phyloP scores from a whole-genome alignment of 2,797 vertebrate species.

The Ispidina lecontei region DNA sequence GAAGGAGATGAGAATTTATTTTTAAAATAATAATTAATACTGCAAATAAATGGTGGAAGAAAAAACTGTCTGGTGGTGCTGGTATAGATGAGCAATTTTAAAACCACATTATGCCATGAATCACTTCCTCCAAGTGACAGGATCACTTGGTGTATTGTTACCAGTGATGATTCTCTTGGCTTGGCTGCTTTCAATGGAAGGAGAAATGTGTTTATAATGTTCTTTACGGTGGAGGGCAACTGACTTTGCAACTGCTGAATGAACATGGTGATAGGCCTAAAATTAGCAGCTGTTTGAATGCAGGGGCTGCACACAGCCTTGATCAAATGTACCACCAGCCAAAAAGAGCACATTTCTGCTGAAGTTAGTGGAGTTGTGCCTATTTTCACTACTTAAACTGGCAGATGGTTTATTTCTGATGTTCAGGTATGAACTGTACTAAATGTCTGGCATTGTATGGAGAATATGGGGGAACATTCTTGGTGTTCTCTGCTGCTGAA shows the following conservation, averaged over 20 bases:
- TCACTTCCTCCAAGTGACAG: not conserved
- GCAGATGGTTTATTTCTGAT: not conserved
- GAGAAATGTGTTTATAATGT: not conserved
- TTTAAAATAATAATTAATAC: slow-evolving; percentile 42
- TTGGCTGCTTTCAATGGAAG: not conserved
- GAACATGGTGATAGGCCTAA: not conserved
- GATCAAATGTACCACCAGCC: not conserved
- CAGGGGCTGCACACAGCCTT: not conserved
- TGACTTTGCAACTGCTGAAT: not conserved
- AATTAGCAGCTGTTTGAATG: not conserved
- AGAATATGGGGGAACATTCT: accelerated
- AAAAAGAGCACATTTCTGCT: not conserved
- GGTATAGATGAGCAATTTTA: slow-evolving; percentile 11
- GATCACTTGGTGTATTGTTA: not conserved
- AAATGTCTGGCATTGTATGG: not conserved
- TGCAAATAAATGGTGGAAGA: slow-evolving; percentile 11
- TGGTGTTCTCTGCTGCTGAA: not conserved
- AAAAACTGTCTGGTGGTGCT: not conserved
- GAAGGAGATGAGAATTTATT: slow-evolving; percentile 44
- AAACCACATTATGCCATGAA: not conserved
- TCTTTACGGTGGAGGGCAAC: not conserved
- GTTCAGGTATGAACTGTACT: not conserved
- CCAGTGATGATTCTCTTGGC: not conserved
- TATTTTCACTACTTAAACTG: not conserved
- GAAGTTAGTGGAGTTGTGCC: not conserved